These are phyloP conservation scores for Camptogramma bilineatum DNA, from an alignment of 2,888 invertebrate species.

Conservation along the genomic window DNA sequence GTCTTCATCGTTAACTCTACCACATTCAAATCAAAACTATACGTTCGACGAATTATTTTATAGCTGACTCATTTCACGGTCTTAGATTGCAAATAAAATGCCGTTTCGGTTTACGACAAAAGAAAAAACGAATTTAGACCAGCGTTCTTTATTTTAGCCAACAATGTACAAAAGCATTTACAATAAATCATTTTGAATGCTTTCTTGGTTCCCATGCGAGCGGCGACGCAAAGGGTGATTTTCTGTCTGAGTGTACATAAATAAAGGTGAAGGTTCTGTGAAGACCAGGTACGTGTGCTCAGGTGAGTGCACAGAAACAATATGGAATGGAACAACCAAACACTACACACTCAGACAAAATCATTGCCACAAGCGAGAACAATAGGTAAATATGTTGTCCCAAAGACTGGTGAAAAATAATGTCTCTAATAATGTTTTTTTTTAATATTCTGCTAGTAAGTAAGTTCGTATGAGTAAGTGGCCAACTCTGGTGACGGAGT, in stretches of 20 bases:
- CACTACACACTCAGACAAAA: constrained; percentile 1
- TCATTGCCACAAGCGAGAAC: background rate
- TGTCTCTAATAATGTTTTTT: too few relatives aligned
- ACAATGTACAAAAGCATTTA: constrained; percentile 86
- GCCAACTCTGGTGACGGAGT: too few relatives aligned
- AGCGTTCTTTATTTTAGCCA: constrained; percentile 84
- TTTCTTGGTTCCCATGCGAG: constrained; percentile 83
- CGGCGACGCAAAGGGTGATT: constrained; percentile 85
- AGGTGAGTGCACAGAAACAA: constrained; percentile 50
- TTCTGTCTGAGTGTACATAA: constrained; percentile 81
- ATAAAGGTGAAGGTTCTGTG: constrained; percentile 82
- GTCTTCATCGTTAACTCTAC: constrained; percentile 65
- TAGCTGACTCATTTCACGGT: constrained; percentile 43
- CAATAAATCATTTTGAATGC: constrained; percentile 86
- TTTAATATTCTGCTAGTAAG: too few relatives aligned
- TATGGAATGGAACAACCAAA: constrained; percentile 48
- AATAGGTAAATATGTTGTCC: background rate
- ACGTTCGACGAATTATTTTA: constrained; percentile 11
- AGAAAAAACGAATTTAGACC: constrained; percentile 79
- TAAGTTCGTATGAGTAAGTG: too few relatives aligned
- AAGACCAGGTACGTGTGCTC: constrained; percentile 77
- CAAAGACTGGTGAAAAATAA: background rate
- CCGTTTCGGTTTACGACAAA: constrained; percentile 65
- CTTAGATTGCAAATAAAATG: constrained; percentile 72
- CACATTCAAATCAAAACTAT: constrained; percentile 8